These are phyloP conservation scores for Eupithecia abbreviata DNA, from an alignment of 2,888 invertebrate species.

Conservation along the genomic window DNA sequence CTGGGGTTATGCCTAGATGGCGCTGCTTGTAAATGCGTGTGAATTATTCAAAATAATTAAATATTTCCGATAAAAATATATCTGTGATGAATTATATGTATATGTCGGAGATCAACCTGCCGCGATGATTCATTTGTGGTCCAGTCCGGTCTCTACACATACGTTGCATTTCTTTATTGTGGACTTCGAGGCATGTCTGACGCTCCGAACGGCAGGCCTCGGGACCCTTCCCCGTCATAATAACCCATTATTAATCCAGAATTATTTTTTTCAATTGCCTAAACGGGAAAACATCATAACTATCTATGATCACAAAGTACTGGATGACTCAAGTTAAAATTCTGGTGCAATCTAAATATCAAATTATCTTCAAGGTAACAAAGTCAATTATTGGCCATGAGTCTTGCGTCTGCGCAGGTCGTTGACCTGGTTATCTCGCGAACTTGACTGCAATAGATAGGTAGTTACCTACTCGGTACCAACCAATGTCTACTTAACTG, in stretches of 20 bases:
- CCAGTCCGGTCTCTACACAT: no score
- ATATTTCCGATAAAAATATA: no score
- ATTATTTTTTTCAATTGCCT: no score
- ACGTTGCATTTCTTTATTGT: no score
- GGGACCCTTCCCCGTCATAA: no score
- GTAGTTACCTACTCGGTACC: constrained; percentile 11
- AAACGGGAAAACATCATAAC: neutral
- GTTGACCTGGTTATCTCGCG: constrained; percentile 35
- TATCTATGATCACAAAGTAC: neutral
- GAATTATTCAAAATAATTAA: no score
- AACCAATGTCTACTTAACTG: neutral
- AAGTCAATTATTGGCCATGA: constrained; percentile 32
- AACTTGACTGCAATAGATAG: constrained; percentile 35
- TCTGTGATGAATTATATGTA: no score
- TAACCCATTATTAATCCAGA: no score
- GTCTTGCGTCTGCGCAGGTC: constrained; percentile 25
- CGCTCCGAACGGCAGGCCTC: no score
- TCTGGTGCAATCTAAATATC: constrained; percentile 28
- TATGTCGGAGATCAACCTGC: no score
- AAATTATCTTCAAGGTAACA: constrained; percentile 28
- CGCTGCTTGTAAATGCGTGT: neutral
- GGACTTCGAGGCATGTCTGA: no score
- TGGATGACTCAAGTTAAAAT: constrained; percentile 15
- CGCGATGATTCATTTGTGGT: no score
- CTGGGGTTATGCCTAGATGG: neutral